phyloP scores from a whole-genome alignment of 2,888 invertebrate species.

The Phyto melanocephala region DNA sequence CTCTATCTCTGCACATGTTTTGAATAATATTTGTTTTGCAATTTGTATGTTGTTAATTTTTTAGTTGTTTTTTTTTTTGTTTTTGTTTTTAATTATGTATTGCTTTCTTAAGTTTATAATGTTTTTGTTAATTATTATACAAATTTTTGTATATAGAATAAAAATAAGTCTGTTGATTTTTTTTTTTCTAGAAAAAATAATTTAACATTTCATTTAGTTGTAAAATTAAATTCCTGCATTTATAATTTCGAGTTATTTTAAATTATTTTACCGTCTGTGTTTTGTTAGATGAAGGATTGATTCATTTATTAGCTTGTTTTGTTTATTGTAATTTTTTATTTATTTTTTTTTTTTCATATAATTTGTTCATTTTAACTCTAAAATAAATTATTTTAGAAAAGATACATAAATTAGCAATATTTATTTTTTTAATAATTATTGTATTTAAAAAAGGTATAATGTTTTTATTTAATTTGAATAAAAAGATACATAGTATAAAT shows the following conservation, averaged over 20 bases:
- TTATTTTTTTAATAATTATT: too few species aligned
- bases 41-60: constrained; percentile 29
- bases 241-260: constrained; percentile 6
- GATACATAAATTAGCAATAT: too few species aligned
- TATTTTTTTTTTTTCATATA: constrained; percentile 14
- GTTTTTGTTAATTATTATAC: background rate
- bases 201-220: constrained; percentile 37
- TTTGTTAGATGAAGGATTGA: constrained; percentile 13
- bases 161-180: constrained; percentile 9
- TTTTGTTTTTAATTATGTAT: constrained; percentile 25
- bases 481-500: too few species aligned
- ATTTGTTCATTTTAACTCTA: constrained; percentile 46
- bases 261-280: constrained; percentile 29
- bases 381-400: too few species aligned
- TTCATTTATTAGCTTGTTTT: constrained; percentile 1
- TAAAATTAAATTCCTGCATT: constrained; percentile 47
- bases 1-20: constrained; percentile 43
- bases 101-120: constrained; percentile 11
- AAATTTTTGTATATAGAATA: constrained; percentile 4
- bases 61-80: constrained; percentile 6
- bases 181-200: constrained; percentile 11
- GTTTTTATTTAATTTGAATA: too few species aligned
- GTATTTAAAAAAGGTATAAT: too few species aligned
- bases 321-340: too few species aligned
- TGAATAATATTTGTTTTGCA: constrained; percentile 29